A percentile compares a stretch with the other conserved stretches of the same genome.
phyloP scores from a whole-genome alignment of 2,888 invertebrate genomes.

The Tuberolachnus salignus region DNA sequence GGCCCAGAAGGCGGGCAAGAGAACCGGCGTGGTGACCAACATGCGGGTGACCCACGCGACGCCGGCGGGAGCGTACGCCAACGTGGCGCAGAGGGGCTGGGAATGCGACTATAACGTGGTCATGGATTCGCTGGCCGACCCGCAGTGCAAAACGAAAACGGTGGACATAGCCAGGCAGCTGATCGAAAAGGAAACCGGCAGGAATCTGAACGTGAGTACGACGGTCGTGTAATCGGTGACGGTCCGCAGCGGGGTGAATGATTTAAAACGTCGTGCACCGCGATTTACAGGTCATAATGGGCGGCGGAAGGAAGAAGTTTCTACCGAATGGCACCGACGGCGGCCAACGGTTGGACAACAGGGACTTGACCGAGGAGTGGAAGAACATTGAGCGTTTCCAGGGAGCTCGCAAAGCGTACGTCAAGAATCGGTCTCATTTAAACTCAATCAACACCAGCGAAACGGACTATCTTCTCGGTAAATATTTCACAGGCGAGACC shows the following conservation, averaged over 20 bases:
- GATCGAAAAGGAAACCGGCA: constrained; percentile 79
- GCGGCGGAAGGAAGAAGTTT: constrained; percentile 80
- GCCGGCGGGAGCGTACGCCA: constrained; percentile 76
- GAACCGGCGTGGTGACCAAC: constrained; percentile 69
- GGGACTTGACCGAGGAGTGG: constrained; percentile 76
- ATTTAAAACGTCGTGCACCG: no score
- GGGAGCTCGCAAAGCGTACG: constrained; percentile 63
- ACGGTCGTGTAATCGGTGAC: no score
- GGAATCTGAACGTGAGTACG: constrained; percentile 70
- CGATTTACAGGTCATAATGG: constrained; percentile 85
- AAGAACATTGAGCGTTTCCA: constrained; percentile 64
- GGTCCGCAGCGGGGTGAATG: no score
- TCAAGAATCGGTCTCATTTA: constrained; percentile 64
- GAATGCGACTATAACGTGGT: constrained; percentile 69
- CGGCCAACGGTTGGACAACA: constrained; percentile 70
- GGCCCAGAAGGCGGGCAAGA: constrained; percentile 72
- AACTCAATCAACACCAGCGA: constrained; percentile 64
- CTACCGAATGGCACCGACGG: constrained; percentile 65
- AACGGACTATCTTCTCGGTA: constrained; percentile 66
- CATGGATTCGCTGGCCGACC: neutral
- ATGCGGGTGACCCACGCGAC: constrained; percentile 80
- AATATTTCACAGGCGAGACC: no score
- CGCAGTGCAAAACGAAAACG: constrained; percentile 68
- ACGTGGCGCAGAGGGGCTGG: constrained; percentile 74
- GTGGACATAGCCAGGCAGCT: constrained; percentile 86